These are phyloP conservation scores for Peromyscus maniculatus DNA, from an alignment of 2,113 vertebrate genomes.

Conservation along the genomic window DNA sequence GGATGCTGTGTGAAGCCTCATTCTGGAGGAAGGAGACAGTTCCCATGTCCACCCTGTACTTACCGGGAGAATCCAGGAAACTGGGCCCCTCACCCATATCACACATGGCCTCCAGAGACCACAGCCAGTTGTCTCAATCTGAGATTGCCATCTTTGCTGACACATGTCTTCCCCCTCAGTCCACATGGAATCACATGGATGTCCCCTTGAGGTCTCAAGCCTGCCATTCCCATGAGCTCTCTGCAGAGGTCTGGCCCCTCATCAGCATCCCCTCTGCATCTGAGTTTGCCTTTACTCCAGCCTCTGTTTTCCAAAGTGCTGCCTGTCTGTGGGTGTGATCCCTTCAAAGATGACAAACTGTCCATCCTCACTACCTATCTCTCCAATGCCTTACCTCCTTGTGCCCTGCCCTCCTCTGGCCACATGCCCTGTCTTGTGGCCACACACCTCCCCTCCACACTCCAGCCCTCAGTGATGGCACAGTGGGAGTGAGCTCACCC, in stretches of 20 bases:
- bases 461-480: fast-evolving
- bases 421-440: neutral
- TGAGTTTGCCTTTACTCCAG: too few relatives aligned
- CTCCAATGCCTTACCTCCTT: neutral
- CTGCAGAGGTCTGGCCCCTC: fast-evolving
- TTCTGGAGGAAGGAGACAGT: fast-evolving
- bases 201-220: too few relatives aligned
- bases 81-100: neutral
- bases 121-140: neutral
- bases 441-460: neutral
- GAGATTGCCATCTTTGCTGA: neutral
- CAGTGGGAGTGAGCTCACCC: fast-evolving
- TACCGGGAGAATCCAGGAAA: too few relatives aligned
- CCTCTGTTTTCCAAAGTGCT: too few relatives aligned
- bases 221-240: neutral
- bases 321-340: neutral
- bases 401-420: fast-evolving
- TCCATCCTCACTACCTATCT: neutral
- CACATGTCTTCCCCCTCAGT: too few relatives aligned
- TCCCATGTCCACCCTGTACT: too few relatives aligned
- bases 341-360: too few relatives aligned
- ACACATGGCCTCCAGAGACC: neutral
- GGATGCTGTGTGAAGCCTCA: neutral
- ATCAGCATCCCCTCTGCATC: neutral
- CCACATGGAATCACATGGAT: fast-evolving